Evolutionary conservation across 1,140 invertebrate genomes (phyloP).

Genomic region (Euwallacea fornicatus): DNA sequence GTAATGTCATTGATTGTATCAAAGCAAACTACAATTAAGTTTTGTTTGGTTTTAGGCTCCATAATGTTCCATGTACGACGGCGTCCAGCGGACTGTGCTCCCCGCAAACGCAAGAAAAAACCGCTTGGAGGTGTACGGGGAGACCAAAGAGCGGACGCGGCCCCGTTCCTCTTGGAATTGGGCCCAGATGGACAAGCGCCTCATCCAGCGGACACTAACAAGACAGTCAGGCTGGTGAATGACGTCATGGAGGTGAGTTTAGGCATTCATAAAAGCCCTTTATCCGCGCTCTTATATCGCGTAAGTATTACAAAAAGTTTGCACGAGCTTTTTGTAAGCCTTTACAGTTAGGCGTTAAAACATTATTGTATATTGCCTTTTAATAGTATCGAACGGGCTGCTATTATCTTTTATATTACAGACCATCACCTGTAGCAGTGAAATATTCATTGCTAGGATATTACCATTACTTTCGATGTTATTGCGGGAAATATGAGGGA

Average conservation of each 20-base stretch:
- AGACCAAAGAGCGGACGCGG: slow-evolving; percentile 54
- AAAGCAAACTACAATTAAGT: neutral
- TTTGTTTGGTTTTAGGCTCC: slow-evolving; percentile 67
- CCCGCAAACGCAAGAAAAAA: slow-evolving; percentile 89
- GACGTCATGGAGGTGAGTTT: slow-evolving; percentile 64
- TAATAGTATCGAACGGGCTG: too few relatives aligned
- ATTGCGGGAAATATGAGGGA: too few relatives aligned
- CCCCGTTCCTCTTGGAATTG: slow-evolving; percentile 62
- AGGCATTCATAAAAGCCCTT: too few relatives aligned
- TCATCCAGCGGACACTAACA: slow-evolving; percentile 59
- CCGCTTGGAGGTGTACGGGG: slow-evolving; percentile 60
- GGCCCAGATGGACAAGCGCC: slow-evolving; percentile 61
- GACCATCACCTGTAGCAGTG: too few relatives aligned
- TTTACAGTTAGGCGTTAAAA: too few relatives aligned
- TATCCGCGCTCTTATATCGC: too few relatives aligned
- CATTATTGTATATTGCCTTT: too few relatives aligned
- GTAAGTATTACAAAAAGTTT: too few relatives aligned
- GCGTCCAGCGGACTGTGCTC: slow-evolving; percentile 85
- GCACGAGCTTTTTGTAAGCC: too few relatives aligned
- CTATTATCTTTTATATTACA: too few relatives aligned
- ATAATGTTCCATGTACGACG: slow-evolving; percentile 94
- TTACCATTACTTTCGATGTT: too few relatives aligned
- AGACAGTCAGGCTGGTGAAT: slow-evolving; percentile 60
- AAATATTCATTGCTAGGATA: too few relatives aligned
- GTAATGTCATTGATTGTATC: neutral